These are phyloP conservation scores for Coptodon bakossiorum DNA, from an alignment of 2,113 vertebrate genomes.

Conservation along the genomic window DNA sequence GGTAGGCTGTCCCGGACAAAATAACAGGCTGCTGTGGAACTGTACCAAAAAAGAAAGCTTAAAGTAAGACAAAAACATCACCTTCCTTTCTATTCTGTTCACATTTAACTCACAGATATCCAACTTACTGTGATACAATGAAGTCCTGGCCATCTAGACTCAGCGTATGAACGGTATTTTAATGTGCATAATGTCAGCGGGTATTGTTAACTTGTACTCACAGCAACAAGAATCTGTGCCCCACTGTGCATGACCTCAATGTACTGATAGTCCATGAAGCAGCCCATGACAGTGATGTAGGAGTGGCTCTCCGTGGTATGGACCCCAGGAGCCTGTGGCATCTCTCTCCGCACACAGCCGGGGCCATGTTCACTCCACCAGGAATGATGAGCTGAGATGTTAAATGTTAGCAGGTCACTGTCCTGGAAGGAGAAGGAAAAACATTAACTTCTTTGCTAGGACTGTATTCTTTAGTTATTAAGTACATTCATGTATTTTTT, in stretches of 20 bases:
- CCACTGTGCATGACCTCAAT: slow-evolving; percentile 86
- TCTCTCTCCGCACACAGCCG: slow-evolving; percentile 78
- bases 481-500: not conserved
- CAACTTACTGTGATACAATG: not conserved
- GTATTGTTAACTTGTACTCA: slow-evolving; percentile 60
- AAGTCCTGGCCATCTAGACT: not conserved
- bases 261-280: slow-evolving; percentile 81
- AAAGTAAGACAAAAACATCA: slow-evolving; percentile 7
- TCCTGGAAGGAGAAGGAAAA: slow-evolving; percentile 65
- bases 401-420: slow-evolving; percentile 85
- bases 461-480: not conserved
- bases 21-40: not conserved
- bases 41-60: not conserved
- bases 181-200: not conserved
- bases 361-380: slow-evolving; percentile 90
- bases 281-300: slow-evolving; percentile 80
- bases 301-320: slow-evolving; percentile 74
- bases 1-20: slow-evolving; percentile 3
- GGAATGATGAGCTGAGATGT: slow-evolving; percentile 82
- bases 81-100: not conserved
- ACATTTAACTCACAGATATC: not conserved
- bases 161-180: not conserved
- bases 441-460: not conserved
- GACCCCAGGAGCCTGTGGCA: slow-evolving; percentile 57
- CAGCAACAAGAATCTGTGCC: slow-evolving; percentile 81